Evolutionary conservation across 2,113 vertebrate species (phyloP), one percentile per base, ranked within the genome.

Genomic region (Aphyosemion australe): DNA sequence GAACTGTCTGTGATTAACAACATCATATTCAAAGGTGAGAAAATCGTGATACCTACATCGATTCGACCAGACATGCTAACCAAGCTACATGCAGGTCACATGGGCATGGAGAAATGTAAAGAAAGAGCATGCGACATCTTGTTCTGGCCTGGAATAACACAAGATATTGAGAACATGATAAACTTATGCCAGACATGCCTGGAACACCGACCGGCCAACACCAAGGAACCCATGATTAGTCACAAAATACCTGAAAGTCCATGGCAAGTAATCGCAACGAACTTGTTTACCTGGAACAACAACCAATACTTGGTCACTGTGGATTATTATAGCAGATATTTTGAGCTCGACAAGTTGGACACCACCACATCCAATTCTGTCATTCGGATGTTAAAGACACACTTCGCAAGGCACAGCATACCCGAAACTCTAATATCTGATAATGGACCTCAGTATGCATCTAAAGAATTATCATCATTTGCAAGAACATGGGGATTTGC

Each of bases 81-180:
- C 15, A 6, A 15, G 1, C 52, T 77, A n/a, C 68, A 76, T 47
- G 31, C 62, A 19, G 47, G 74, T 1, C 61, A 72, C 15, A 65
- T 66, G 55, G 68, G 64, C 18, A 57, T 66, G 2, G 48, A 78
- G n/a, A 78, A 66, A 31, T 39, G 48, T 12, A 21, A 50, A 6
- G 19, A 21, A 12, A 21, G 48, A 26, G 49, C 49, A 14, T 3
- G 20, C 12, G 32, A 74, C 32, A 2, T 45, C 0, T 2, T 57
- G 2, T 75, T 68, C 11, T 67, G 65, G 65, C 72, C 42, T 1
- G 57, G 57, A 2, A 75, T 62, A 61, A 31, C 15, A 0, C 50
- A 68, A 5, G 41, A 68, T 7, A 62, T 75, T 18, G 61, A 65
- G 11, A 21, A 34, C 8, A 16, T 52, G 5, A 47, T 65, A 26